Conservation (phyloP, 2,797 vertebrate genomes). For the Poeciliopsis paucimaculata region DNA sequence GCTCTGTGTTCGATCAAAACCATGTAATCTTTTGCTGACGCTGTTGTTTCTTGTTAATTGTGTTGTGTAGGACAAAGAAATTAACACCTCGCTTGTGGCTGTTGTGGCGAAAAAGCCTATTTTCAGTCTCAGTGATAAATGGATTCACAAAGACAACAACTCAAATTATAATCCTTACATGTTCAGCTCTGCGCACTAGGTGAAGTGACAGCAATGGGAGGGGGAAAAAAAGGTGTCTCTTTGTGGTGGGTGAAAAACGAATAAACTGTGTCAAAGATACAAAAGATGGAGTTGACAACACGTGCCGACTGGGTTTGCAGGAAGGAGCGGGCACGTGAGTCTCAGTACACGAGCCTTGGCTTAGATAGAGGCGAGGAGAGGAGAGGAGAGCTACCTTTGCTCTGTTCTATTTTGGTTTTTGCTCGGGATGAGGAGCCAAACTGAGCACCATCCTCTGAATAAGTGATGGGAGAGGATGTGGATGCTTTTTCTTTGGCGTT, state of each 20-base stretch:
- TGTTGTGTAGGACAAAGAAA: not conserved
- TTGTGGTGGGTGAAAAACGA: constrained; percentile 23
- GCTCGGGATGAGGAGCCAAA: not conserved
- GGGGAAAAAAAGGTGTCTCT: not conserved
- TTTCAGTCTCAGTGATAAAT: not conserved
- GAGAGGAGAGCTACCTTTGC: constrained; percentile 1
- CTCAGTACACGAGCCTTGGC: constrained; percentile 18
- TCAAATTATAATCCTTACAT: constrained; percentile 9
- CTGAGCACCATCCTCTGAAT: not conserved
- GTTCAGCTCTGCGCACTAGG: not conserved
- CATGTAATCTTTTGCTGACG: no score
- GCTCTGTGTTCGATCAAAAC: not conserved
- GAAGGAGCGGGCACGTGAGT: constrained; percentile 15
- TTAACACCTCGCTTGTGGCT: not conserved
- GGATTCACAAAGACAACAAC: constrained; percentile 8
- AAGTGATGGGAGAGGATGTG: constrained; percentile 4
- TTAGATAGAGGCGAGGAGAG: not conserved
- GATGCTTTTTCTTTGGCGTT: not conserved
- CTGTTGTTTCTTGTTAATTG: not conserved
- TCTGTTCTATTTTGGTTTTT: constrained; percentile 3
- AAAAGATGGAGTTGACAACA: constrained; percentile 36
- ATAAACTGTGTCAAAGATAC: constrained; percentile 25
- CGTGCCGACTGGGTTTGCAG: constrained; percentile 28
- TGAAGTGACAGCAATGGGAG: not conserved
- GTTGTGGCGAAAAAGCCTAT: not conserved